Base-by-base conservation (phyloP, 2,797 vertebrate species). In the Pseudopleuronectes americanus region DNA sequence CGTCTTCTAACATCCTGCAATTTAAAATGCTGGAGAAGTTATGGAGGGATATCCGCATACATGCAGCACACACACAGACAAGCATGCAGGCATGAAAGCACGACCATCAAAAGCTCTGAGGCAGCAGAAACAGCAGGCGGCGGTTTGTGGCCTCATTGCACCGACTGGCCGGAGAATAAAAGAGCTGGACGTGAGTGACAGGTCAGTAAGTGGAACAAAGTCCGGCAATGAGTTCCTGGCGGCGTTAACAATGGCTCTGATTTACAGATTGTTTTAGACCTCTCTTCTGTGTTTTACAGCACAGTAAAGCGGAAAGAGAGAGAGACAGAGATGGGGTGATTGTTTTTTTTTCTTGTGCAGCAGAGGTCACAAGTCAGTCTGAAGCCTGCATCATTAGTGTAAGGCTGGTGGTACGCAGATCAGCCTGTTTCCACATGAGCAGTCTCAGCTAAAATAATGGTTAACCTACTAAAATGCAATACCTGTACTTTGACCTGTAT, bases 81-180 rank as follows among this genome's bases (percentile, higher is more conserved):
- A 57, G 65, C 74, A 79, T 68, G 70, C 64, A 51, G 43, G 68
- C 82, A 78, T 68, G 73, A 84, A 80, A 86, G 75, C 54, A 57
- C 79, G 76, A 64, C 76, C 76, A 82, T 73, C 80, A 83, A 91
- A 91, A 90, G 81, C 81, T 83, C 84, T 74, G 87, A 93, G 81
- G 87, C 89, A 90, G 90, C 92, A 88, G 79, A 92, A 90, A 84
- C 75, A 66, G 81, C 84, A 77, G 89, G 87, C 67, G 66, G 84
- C 79, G 79, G 87, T 86, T 87, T 88, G 80, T 90, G 88, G 89
- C 88, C 89, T 87, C 88, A 70, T 71, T 84, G 79, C 72, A 72
- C 77, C 52, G 71, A 73, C 81, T 80, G 68, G 73, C 80, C 57
- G 60, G 78, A 80, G 84, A 91, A 92, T 90, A 90, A 92, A 87